Conservation (phyloP, 2,888 invertebrate genomes). For the Cactoblastis cactorum region DNA sequence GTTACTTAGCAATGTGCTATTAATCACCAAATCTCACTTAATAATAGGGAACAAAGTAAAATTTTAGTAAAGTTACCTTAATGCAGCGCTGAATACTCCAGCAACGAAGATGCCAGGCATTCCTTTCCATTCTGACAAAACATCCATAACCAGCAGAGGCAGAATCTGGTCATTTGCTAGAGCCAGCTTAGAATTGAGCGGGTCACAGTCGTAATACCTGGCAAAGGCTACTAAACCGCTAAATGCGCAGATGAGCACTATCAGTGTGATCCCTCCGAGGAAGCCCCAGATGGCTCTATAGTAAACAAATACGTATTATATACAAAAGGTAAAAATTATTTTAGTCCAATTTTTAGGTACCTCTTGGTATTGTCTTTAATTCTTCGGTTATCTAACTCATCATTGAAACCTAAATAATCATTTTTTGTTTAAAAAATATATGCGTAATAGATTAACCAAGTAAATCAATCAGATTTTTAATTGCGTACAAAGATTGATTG, state of each 20-base stretch:
- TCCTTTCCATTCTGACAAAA: slow-evolving; percentile 87
- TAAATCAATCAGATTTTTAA: no score
- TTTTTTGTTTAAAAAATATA: no score
- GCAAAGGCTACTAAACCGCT: slow-evolving; percentile 88
- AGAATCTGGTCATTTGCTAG: slow-evolving; percentile 88
- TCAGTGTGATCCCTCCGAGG: slow-evolving; percentile 81
- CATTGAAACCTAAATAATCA: no score
- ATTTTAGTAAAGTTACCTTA: slow-evolving; percentile 81
- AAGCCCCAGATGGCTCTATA: slow-evolving; percentile 85
- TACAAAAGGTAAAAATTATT: no score
- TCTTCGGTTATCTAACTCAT: no score
- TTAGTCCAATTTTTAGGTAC: no score
- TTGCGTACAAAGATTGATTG: no score
- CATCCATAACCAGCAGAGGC: slow-evolving; percentile 91
- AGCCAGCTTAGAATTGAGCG: slow-evolving; percentile 83
- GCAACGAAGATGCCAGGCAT: slow-evolving; percentile 93
- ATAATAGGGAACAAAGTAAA: no score
- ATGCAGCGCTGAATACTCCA: slow-evolving; percentile 93
- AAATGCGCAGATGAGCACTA: slow-evolving; percentile 84
- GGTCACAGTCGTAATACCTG: slow-evolving; percentile 86
- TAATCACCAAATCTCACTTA: no score
- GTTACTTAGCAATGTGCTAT: no score
- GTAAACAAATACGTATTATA: slow-evolving; percentile 17
- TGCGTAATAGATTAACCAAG: no score
- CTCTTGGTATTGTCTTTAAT: no score